These are phyloP conservation scores for Hypanus sabinus DNA, from an alignment of 2,113 vertebrate genomes.

Conservation along the genomic window DNA sequence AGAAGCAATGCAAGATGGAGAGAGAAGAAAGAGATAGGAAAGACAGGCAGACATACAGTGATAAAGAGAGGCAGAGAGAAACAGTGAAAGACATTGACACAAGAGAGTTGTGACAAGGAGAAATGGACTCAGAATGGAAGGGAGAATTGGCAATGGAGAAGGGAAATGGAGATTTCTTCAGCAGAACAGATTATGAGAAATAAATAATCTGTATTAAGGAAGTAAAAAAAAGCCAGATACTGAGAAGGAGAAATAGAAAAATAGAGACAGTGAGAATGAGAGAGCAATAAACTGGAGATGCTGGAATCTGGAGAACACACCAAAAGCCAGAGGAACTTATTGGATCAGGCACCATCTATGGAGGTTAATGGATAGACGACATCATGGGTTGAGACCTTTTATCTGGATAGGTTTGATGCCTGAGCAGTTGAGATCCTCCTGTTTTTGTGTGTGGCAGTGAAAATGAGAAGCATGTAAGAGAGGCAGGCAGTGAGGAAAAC, in stretches of 20 bases:
- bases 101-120: neutral
- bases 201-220: neutral
- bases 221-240: neutral
- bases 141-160: neutral
- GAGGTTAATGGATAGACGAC: no score
- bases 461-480: neutral
- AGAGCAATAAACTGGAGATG: no score
- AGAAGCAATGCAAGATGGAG: neutral
- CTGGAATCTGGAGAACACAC: no score
- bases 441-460: neutral
- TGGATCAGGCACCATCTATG: no score
- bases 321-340: no score
- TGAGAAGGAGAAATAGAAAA: neutral
- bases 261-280: neutral
- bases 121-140: neutral
- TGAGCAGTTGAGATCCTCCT: no score
- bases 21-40: neutral
- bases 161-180: neutral
- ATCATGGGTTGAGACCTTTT: no score
- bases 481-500: neutral
- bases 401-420: no score
- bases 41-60: neutral
- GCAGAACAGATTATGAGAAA: neutral
- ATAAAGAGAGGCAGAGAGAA: neutral
- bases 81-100: neutral